Evolutionary conservation across 1,140 invertebrate genomes (phyloP).

Genomic region (Pseudomyrmex cubaensis): DNA sequence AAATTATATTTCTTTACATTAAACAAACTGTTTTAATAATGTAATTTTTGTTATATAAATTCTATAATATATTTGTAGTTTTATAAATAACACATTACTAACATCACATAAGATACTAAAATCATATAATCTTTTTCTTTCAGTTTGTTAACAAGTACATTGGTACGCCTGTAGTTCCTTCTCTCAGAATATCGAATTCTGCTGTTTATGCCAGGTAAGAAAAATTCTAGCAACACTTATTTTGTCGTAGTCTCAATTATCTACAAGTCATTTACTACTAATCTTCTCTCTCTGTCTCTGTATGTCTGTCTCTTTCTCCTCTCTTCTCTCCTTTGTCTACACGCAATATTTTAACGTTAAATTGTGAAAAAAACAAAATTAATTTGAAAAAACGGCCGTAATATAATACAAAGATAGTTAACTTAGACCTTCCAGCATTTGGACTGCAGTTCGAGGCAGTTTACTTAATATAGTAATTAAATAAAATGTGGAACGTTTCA

Average conservation of each 20-base stretch:
- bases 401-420: too few species aligned
- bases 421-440: too few species aligned
- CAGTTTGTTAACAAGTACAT: constrained; percentile 83
- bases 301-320: too few species aligned
- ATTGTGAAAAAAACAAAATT: background rate
- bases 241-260: constrained; percentile 5
- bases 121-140: constrained; percentile 65
- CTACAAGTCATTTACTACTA: background rate
- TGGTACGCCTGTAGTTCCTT: constrained; percentile 79
- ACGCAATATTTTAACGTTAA: background rate
- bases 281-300: too few species aligned
- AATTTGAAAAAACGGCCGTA: too few species aligned
- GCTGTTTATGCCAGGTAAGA: constrained; percentile 83
- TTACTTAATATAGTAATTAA: too few species aligned
- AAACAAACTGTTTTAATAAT: constrained; percentile 8
- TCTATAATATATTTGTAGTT: constrained; percentile 46
- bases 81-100: constrained; percentile 1
- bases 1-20: background rate
- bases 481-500: too few species aligned
- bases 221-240: background rate
- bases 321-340: background rate
- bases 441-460: too few species aligned
- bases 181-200: constrained; percentile 79
- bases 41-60: constrained; percentile 13
- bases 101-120: constrained; percentile 2